A percentile compares a stretch with the other conserved stretches of the same genome.
These are phyloP conservation scores for Pangasius djambal DNA, from an alignment of 2,797 vertebrate genomes.

Conservation along the genomic window DNA sequence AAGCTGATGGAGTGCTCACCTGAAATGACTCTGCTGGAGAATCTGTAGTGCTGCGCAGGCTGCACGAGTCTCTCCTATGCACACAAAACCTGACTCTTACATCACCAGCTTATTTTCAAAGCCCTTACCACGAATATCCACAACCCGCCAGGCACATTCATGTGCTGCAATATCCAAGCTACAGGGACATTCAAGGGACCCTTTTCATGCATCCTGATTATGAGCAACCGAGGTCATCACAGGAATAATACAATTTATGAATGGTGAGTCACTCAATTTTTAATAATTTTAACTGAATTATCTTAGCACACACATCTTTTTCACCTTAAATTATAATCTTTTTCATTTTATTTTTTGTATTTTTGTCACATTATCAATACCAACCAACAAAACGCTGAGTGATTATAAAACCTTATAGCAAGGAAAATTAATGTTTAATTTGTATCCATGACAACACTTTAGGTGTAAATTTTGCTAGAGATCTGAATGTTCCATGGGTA, in stretches of 20 bases:
- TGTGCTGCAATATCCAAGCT: background rate
- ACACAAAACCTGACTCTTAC: conserved; percentile 2
- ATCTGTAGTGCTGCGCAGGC: conserved; percentile 71
- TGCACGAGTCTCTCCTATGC: conserved; percentile 74
- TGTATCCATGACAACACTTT: background rate
- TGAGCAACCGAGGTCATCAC: background rate
- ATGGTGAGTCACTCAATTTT: background rate
- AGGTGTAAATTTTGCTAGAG: background rate
- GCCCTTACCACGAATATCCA: background rate
- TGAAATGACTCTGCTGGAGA: conserved; percentile 87
- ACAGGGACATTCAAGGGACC: background rate
- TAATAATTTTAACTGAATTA: background rate
- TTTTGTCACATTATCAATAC: background rate
- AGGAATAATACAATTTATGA: background rate
- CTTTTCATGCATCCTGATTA: background rate
- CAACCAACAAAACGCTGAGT: background rate
- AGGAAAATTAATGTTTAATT: background rate
- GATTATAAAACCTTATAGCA: background rate
- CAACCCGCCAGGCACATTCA: background rate
- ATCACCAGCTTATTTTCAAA: background rate
- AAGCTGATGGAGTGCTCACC: conserved; percentile 94
- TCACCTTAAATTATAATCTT: background rate
- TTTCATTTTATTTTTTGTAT: background rate
- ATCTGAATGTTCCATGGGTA: background rate
- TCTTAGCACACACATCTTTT: background rate